These are phyloP conservation scores for Eucera pruinosa DNA, from an alignment of 2,888 invertebrate genomes.

Conservation along the genomic window DNA sequence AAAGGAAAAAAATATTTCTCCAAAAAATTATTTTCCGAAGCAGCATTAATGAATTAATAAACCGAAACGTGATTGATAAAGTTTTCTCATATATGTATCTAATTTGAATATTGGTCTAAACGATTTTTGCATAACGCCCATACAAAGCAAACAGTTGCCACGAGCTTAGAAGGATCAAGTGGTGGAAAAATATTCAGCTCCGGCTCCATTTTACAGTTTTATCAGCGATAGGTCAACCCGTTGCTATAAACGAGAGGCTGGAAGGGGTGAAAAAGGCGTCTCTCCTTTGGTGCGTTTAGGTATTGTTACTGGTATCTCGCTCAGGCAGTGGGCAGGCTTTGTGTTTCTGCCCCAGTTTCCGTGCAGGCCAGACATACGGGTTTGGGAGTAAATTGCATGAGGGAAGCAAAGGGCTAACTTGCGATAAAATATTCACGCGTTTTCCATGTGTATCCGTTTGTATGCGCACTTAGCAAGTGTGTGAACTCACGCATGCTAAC, in stretches of 20 bases:
- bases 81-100: slow-evolving; percentile 52
- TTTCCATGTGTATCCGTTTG: slow-evolving; percentile 66
- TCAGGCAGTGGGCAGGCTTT: slow-evolving; percentile 79
- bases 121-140: slow-evolving; percentile 38
- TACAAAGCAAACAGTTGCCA: slow-evolving; percentile 35
- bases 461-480: slow-evolving; percentile 6
- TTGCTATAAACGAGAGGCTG: slow-evolving; percentile 44
- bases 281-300: slow-evolving; percentile 77
- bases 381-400: slow-evolving; percentile 71
- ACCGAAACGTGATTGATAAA: slow-evolving; percentile 43
- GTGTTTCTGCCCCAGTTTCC: slow-evolving; percentile 81
- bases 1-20: background rate
- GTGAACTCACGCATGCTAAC: background rate
- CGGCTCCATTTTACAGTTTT: slow-evolving; percentile 65
- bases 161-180: slow-evolving; percentile 50
- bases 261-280: slow-evolving; percentile 62
- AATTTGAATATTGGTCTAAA: slow-evolving; percentile 46
- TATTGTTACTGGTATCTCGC: slow-evolving; percentile 80
- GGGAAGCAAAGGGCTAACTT: slow-evolving; percentile 75
- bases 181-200: slow-evolving; percentile 65
- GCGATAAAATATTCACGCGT: slow-evolving; percentile 82
- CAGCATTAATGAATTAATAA: slow-evolving; percentile 46
- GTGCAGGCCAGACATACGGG: slow-evolving; percentile 75
- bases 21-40: slow-evolving; percentile 2
- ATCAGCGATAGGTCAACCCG: slow-evolving; percentile 63